Evolutionary conservation across 2,797 vertebrate genomes (phyloP).

Genomic region (Poecile montanus): DNA sequence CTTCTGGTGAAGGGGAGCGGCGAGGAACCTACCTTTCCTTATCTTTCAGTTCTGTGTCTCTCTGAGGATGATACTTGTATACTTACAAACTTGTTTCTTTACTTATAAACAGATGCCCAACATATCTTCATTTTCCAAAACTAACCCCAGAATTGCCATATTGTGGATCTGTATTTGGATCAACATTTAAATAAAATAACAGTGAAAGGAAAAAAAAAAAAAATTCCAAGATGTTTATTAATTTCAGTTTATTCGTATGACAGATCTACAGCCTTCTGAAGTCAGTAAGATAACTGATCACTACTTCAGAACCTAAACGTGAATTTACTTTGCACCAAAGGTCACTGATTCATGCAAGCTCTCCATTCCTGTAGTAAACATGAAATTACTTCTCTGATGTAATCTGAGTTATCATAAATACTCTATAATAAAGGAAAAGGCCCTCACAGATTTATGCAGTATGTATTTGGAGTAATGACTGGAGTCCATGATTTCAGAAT

Average conservation of each 20-base stretch:
- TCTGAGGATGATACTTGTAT: neutral
- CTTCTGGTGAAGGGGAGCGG: fast-evolving
- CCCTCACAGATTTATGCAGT: neutral
- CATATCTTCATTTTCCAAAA: neutral
- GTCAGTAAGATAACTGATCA: neutral
- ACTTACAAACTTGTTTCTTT: neutral
- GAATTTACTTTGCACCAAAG: neutral
- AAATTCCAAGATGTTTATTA: fast-evolving
- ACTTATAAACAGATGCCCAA: neutral
- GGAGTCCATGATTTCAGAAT: neutral
- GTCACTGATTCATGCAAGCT: neutral
- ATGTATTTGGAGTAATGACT: neutral
- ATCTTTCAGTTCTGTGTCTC: neutral
- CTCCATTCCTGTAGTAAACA: neutral
- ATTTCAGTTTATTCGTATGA: neutral
- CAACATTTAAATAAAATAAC: neutral
- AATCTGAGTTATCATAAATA: neutral
- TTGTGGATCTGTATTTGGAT: neutral
- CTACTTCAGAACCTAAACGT: neutral
- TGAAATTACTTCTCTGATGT: neutral
- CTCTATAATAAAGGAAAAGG: neutral
- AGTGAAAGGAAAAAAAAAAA: neutral
- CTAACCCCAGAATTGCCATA: neutral
- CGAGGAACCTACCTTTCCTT: neutral
- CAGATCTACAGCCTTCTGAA: neutral